Percentiles rank a stretch among this genome's conserved stretches.
phyloP scores from a whole-genome alignment of 2,797 vertebrate species.

The Chiropotes sagulatus region DNA sequence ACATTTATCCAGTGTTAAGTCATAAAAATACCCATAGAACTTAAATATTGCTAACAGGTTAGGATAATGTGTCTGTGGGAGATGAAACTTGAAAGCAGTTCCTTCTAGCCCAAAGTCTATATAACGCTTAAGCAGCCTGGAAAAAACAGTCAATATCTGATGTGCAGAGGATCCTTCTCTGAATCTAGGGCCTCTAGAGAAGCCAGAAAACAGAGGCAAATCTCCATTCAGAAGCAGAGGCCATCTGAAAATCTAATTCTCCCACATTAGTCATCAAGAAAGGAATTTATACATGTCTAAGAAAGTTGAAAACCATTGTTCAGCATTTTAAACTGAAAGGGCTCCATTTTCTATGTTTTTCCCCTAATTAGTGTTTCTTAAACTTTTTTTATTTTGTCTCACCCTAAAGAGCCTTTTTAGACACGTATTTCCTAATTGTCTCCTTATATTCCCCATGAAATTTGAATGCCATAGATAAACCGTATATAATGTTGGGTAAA shows the following conservation, averaged over 20 bases:
- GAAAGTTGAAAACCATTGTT: slow-evolving; percentile 13
- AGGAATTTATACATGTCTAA: slow-evolving; percentile 41
- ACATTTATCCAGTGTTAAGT: neutral
- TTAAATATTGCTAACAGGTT: neutral
- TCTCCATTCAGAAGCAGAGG: slow-evolving; percentile 19
- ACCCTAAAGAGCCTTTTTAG: neutral
- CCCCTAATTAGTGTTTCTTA: neutral
- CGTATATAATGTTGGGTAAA: neutral
- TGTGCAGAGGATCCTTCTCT: neutral
- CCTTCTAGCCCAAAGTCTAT: neutral
- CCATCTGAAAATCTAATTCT: slow-evolving; percentile 55
- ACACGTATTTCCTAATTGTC: neutral
- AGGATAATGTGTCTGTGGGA: neutral
- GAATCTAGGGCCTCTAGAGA: neutral
- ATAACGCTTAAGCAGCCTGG: neutral
- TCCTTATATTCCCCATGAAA: neutral
- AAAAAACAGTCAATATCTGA: neutral
- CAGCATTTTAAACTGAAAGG: slow-evolving; percentile 35
- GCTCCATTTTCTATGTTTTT: neutral
- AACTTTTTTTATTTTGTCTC: neutral
- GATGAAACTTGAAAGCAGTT: slow-evolving; percentile 21
- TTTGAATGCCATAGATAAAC: neutral
- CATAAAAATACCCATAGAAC: slow-evolving; percentile 43
- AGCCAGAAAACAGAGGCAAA: slow-evolving; percentile 16
- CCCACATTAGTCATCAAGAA: neutral